These are phyloP conservation scores for Trinorchestia longiramus DNA, from an alignment of 1,140 invertebrate genomes.

Conservation along the genomic window DNA sequence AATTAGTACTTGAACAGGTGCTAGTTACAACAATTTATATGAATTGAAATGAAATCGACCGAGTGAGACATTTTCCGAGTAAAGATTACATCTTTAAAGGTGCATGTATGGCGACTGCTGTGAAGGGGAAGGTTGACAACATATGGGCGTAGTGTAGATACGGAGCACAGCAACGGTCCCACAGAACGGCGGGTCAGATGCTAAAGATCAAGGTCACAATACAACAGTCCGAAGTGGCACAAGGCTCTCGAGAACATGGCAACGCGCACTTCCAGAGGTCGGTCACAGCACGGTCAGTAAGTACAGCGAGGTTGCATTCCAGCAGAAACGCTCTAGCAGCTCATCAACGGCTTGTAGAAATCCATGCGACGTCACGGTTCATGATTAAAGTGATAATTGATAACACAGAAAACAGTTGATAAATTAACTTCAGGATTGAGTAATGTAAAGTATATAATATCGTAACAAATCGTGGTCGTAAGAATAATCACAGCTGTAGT, in stretches of 20 bases:
- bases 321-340: neutral
- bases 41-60: too few species aligned
- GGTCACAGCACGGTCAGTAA: neutral
- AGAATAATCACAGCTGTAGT: neutral
- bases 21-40: too few species aligned
- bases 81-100: too few species aligned
- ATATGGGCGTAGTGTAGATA: neutral
- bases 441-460: neutral
- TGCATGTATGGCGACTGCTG: too few species aligned
- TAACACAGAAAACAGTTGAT: neutral
- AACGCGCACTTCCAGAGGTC: conserved; percentile 13
- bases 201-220: conserved; percentile 39
- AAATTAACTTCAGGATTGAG: neutral
- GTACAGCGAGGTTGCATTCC: neutral
- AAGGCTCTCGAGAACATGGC: conserved; percentile 47
- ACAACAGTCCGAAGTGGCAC: conserved; percentile 1
- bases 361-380: neutral
- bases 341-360: neutral
- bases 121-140: too few species aligned
- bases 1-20: too few species aligned
- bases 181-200: neutral
- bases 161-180: conserved; percentile 11
- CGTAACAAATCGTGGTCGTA: neutral
- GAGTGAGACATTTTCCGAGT: too few species aligned
- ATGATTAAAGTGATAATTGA: neutral